Evolutionary conservation across 2,113 vertebrate species (phyloP).

Genomic region (Mobula birostris): DNA sequence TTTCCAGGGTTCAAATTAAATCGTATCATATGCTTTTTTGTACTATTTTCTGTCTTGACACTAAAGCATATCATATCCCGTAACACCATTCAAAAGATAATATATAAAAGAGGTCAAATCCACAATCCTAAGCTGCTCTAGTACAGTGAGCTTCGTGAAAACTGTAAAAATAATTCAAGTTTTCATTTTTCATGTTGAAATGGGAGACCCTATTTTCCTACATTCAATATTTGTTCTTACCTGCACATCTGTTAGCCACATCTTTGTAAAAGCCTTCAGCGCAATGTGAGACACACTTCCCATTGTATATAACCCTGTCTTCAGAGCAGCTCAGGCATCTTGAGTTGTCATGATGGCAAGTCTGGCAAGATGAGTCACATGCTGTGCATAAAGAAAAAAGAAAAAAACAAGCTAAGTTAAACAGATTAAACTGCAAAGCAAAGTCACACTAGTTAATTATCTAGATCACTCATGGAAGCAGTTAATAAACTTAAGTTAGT

Average conservation of each 20-base stretch:
- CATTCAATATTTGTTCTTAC: constrained; percentile 49
- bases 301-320: constrained; percentile 59
- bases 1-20: constrained; percentile 14
- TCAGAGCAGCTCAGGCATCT: constrained; percentile 66
- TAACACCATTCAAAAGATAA: background rate
- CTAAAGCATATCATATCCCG: background rate
- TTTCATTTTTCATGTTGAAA: constrained; percentile 4
- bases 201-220: background rate
- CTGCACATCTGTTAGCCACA: constrained; percentile 60
- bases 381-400: constrained; percentile 53
- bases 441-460: background rate
- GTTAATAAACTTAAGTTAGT: background rate
- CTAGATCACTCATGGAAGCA: constrained; percentile 1
- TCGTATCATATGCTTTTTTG: constrained; percentile 1
- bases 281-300: constrained; percentile 69
- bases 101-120: background rate
- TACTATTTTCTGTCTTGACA: background rate
- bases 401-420: constrained; percentile 36
- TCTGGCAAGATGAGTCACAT: constrained; percentile 71
- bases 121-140: background rate
- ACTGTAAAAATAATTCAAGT: background rate
- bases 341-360: constrained; percentile 64
- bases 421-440: background rate
- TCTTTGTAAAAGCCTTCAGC: constrained; percentile 62
- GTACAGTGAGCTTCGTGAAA: background rate